These are phyloP conservation scores for Zele albiditarsus DNA, from an alignment of 2,888 invertebrate genomes.

Conservation along the genomic window DNA sequence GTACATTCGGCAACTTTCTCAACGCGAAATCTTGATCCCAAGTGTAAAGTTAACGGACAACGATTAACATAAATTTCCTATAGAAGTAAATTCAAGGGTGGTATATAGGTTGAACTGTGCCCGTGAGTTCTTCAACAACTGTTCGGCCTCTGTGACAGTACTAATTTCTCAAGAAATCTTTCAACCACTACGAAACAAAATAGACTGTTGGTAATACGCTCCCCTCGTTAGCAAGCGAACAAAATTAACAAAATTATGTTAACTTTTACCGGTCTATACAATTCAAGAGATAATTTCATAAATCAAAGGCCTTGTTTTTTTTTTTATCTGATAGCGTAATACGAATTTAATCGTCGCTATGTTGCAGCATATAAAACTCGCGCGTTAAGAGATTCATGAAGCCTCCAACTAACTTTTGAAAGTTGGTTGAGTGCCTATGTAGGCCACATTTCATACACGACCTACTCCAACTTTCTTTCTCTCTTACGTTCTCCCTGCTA, in stretches of 20 bases:
- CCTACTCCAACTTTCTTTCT: slow-evolving; percentile 12
- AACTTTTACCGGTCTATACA: background rate
- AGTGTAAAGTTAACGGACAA: slow-evolving; percentile 34
- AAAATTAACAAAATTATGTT: slow-evolving; percentile 5
- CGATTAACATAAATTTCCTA: slow-evolving; percentile 40
- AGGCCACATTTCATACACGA: slow-evolving; percentile 29
- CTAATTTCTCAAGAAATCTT: slow-evolving; percentile 28
- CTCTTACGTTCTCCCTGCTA: background rate
- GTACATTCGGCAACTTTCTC: slow-evolving; percentile 32
- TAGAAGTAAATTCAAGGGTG: slow-evolving; percentile 30
- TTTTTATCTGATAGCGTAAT: slow-evolving; percentile 37
- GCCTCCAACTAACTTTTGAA: slow-evolving; percentile 49
- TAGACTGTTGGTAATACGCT: slow-evolving; percentile 18
- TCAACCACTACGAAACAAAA: slow-evolving; percentile 17
- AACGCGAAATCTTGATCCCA: slow-evolving; percentile 35
- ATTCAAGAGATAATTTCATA: slow-evolving; percentile 21
- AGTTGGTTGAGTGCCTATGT: slow-evolving; percentile 49
- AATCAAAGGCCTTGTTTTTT: background rate
- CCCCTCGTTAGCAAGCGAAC: slow-evolving; percentile 8
- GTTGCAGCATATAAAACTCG: slow-evolving; percentile 33
- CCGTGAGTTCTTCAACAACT: slow-evolving; percentile 21
- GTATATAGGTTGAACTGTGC: slow-evolving; percentile 25
- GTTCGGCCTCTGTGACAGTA: slow-evolving; percentile 16
- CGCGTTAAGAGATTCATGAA: slow-evolving; percentile 51
- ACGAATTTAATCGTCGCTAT: slow-evolving; percentile 51